These are phyloP conservation scores for sheep (Ovis aries) DNA, from an alignment of 2,113 vertebrate species.

Conservation along the genomic window DNA sequence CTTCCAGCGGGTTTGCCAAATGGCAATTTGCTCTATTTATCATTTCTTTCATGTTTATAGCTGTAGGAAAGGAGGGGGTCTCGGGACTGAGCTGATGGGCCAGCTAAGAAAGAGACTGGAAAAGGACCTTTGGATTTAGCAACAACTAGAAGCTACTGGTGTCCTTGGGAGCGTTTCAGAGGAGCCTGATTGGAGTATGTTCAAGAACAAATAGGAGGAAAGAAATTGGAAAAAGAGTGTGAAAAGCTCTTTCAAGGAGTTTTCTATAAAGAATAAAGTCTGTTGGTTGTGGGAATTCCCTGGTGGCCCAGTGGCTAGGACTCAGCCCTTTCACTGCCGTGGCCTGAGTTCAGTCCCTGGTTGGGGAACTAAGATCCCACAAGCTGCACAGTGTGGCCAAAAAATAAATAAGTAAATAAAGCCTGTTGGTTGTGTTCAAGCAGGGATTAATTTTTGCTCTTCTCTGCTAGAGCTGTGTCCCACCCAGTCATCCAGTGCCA, in stretches of 20 bases:
- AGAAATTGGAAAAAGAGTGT: background rate
- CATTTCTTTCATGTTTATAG: background rate
- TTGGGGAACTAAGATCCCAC: background rate
- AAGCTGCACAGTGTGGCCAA: background rate
- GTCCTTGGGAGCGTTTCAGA: background rate
- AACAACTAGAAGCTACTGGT: background rate
- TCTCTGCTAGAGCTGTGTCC: background rate
- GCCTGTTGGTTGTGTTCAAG: background rate
- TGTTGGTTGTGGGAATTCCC: background rate
- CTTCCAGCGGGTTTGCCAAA: background rate
- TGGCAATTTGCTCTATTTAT: background rate
- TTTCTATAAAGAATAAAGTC: background rate
- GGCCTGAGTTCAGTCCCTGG: background rate
- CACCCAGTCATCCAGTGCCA: background rate
- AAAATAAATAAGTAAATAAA: background rate
- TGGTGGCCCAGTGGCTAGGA: background rate
- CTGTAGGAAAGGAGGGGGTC: background rate
- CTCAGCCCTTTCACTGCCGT: rapidly evolving
- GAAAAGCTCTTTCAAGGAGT: background rate
- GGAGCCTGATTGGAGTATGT: background rate
- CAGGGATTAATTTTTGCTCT: background rate
- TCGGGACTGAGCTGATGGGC: background rate
- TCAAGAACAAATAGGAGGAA: background rate
- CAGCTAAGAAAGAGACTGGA: background rate
- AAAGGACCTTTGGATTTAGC: background rate